A percentile compares a stretch with the other conserved stretches of the same genome.
phyloP scores from a whole-genome alignment of 2,888 invertebrate species.

The Sphinx pinastri region DNA sequence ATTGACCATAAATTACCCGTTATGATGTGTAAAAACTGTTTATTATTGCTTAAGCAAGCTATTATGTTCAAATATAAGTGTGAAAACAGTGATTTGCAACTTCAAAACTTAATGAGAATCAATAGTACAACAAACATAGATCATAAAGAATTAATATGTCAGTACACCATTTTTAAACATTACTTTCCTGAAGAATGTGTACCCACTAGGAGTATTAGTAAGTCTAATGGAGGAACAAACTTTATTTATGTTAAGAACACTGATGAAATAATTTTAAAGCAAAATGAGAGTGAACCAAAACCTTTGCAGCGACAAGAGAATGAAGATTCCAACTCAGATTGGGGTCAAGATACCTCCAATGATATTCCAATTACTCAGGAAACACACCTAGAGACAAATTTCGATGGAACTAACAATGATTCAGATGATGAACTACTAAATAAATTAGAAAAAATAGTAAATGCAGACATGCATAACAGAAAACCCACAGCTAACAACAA shows the following conservation, averaged over 20 bases:
- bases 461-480: background rate
- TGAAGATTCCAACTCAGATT: background rate
- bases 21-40: constrained; percentile 65
- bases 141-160: constrained; percentile 51
- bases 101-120: constrained; percentile 44
- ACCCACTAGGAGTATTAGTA: background rate
- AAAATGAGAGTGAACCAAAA: background rate
- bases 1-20: constrained; percentile 59
- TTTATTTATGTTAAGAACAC: background rate
- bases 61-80: constrained; percentile 66
- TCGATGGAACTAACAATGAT: background rate
- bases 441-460: constrained; percentile 7
- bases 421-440: constrained; percentile 3
- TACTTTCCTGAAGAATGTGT: constrained; percentile 45
- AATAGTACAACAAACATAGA: constrained; percentile 30
- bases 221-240: background rate
- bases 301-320: background rate
- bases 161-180: constrained; percentile 53
- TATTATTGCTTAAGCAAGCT: constrained; percentile 61
- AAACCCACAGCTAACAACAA: background rate
- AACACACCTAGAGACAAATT: constrained; percentile 1
- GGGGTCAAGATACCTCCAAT: background rate
- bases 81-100: constrained; percentile 57
- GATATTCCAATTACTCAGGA: constrained; percentile 1
- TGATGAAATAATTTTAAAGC: constrained; percentile 4